A percentile compares a stretch with the other conserved stretches of the same genome.
These are phyloP conservation scores for Omphaloscelis lunosa DNA, from an alignment of 2,888 invertebrate genomes.

Conservation along the genomic window DNA sequence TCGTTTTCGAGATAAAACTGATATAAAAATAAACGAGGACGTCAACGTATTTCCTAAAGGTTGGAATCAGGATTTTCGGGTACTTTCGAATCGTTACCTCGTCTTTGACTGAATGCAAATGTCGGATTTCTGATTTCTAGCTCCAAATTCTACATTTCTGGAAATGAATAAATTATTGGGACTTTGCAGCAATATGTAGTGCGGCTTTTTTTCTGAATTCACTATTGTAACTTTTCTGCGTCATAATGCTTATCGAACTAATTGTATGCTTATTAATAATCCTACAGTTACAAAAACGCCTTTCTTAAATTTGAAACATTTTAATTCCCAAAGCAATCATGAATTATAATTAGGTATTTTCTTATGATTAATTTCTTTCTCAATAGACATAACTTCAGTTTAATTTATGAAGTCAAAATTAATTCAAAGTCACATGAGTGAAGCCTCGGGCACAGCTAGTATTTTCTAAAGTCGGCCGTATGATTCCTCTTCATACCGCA, in stretches of 20 bases:
- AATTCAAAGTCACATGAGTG: neutral
- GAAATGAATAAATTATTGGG: neutral
- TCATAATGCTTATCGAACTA: no score
- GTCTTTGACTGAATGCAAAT: constrained; percentile 10
- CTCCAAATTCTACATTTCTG: neutral
- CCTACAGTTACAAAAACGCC: neutral
- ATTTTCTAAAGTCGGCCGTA: neutral
- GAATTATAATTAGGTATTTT: no score
- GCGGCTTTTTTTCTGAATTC: neutral
- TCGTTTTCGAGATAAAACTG: constrained; percentile 36
- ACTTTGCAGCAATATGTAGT: neutral
- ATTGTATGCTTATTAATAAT: neutral
- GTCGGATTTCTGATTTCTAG: no score
- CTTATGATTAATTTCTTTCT: neutral
- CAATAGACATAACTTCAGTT: neutral
- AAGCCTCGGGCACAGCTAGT: neutral
- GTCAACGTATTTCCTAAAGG: constrained; percentile 28
- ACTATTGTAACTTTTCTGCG: no score
- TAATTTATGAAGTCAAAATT: neutral
- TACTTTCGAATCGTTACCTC: neutral
- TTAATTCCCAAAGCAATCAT: neutral
- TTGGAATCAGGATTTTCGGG: constrained; percentile 17
- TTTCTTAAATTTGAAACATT: neutral
- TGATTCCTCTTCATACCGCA: neutral
- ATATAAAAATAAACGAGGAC: constrained; percentile 49